Evolutionary conservation across 2,797 vertebrate genomes (phyloP).

Genomic region (Stomatorhinus walkeri): DNA sequence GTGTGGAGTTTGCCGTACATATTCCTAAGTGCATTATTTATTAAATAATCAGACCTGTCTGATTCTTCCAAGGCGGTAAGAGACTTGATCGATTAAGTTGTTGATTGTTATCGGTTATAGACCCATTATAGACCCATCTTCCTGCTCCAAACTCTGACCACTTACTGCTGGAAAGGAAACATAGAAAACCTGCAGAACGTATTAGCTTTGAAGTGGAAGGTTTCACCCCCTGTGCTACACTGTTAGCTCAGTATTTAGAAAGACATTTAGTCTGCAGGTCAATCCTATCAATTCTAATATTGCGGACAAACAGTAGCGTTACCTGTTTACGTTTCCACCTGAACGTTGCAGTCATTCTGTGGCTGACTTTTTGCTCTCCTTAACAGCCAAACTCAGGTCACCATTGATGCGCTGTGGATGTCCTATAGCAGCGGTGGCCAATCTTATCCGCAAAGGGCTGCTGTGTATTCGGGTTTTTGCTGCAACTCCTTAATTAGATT

Average conservation of each 20-base stretch:
- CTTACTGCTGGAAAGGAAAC: neutral
- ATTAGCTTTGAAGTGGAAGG: neutral
- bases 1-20: neutral
- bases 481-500: too few species aligned
- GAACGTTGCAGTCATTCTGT: neutral
- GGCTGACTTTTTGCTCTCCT: neutral
- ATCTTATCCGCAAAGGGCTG: too few species aligned
- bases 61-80: neutral
- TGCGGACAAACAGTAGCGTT: neutral
- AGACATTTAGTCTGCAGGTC: neutral
- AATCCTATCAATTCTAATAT: neutral
- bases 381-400: neutral
- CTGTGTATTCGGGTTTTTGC: too few species aligned
- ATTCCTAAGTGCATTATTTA: neutral
- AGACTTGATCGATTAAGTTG: neutral
- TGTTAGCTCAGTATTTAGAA: neutral
- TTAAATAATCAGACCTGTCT: neutral
- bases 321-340: neutral
- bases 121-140: neutral
- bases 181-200: neutral
- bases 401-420: neutral
- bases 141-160: neutral
- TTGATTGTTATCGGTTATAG: neutral
- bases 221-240: neutral
- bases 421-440: neutral